phyloP scores from a whole-genome alignment of 1,140 invertebrate genomes.

The Caenorhabditis briggsae region DNA sequence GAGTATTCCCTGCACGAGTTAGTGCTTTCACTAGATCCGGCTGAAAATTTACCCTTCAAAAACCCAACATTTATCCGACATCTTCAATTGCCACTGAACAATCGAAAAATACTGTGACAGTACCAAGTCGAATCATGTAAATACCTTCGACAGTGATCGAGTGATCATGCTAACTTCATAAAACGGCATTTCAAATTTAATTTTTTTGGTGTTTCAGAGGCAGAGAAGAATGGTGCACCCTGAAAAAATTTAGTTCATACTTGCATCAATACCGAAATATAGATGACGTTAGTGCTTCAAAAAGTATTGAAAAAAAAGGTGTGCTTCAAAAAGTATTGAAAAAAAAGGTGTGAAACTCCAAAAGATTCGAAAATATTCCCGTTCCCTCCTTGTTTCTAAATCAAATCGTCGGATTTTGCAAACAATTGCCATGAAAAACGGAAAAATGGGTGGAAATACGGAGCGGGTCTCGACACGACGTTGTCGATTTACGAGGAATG shows the following conservation, averaged over 20 bases:
- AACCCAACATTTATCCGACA: too few species aligned
- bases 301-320: too few species aligned
- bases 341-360: too few species aligned
- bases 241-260: neutral
- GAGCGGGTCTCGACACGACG: neutral
- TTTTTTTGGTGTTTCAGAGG: neutral
- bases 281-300: too few species aligned
- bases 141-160: conserved; percentile 72
- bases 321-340: too few species aligned
- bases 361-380: too few species aligned
- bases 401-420: neutral
- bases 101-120: neutral
- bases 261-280: too few species aligned
- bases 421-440: neutral
- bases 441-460: neutral
- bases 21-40: conserved; percentile 71
- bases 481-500: conserved; percentile 29
- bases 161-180: conserved; percentile 76
- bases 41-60: conserved; percentile 64
- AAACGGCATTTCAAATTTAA: conserved; percentile 69
- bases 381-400: too few species aligned
- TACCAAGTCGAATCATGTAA: neutral
- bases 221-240: neutral
- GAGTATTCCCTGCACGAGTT: conserved; percentile 68
- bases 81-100: too few species aligned